Evolutionary conservation across 2,113 vertebrate genomes (phyloP).

Genomic region (Vireo altiloquus): DNA sequence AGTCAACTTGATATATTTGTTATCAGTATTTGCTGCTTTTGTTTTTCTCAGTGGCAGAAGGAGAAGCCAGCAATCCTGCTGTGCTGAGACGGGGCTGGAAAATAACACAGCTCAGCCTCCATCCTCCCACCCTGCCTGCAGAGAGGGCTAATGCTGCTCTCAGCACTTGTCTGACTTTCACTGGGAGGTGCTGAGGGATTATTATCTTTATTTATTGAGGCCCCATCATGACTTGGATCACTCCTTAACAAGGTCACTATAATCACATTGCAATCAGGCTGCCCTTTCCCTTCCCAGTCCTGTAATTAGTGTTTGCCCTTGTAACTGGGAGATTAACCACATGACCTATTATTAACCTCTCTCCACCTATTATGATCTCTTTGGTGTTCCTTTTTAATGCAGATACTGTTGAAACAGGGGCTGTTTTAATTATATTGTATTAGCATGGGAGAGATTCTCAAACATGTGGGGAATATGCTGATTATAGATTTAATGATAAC

Average conservation of each 20-base stretch:
- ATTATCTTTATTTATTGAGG: constrained; percentile 54
- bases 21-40: background rate
- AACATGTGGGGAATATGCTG: background rate
- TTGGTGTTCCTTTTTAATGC: constrained; percentile 38
- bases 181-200: background rate
- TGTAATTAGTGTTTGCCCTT: constrained; percentile 59
- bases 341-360: constrained; percentile 57
- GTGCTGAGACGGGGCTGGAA: background rate
- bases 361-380: constrained; percentile 39
- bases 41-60: background rate
- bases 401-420: constrained; percentile 25
- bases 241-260: constrained; percentile 57
- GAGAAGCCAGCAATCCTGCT: background rate
- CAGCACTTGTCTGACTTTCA: background rate
- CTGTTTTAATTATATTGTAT: constrained; percentile 50
- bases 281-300: constrained; percentile 35
- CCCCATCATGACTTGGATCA: constrained; percentile 5
- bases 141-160: background rate
- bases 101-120: background rate
- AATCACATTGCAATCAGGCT: constrained; percentile 58
- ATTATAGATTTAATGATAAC: constrained; percentile 37
- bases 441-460: constrained; percentile 45
- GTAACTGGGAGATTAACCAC: constrained; percentile 63
- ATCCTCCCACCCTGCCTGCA: background rate
- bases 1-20: constrained; percentile 8